Conservation (phyloP, 2,797 vertebrate species). For the Poecile montanus region DNA sequence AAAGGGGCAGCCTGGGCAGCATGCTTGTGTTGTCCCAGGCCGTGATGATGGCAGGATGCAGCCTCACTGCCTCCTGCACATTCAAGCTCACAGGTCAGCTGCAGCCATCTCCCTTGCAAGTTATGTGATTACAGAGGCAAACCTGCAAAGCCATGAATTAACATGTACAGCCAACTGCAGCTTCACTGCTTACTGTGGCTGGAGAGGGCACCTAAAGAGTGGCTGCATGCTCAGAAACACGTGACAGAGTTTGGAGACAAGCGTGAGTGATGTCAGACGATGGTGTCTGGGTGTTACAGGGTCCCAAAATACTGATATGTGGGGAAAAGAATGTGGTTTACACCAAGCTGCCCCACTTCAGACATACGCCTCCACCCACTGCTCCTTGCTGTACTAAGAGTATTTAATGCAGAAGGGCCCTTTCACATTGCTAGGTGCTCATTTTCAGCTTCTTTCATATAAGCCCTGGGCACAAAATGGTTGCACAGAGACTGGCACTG, state of each 20-base stretch:
- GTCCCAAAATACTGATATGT: neutral
- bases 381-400: neutral
- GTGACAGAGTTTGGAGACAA: neutral
- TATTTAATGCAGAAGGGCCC: neutral
- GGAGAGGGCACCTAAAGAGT: neutral
- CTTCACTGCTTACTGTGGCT: neutral
- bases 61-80: neutral
- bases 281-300: neutral
- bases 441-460: neutral
- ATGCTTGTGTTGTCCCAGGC: neutral
- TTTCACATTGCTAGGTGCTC: neutral
- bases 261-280: rapidly evolving
- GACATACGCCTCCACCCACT: neutral
- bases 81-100: neutral
- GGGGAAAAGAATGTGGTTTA: neutral
- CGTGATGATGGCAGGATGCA: neutral
- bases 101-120: neutral
- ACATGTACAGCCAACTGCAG: neutral
- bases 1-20: neutral
- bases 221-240: neutral
- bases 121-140: neutral
- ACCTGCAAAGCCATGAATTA: neutral
- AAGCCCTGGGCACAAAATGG: neutral
- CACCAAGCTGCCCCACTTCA: neutral
- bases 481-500: neutral